A percentile compares a stretch with the other conserved stretches of the same genome.
Evolutionary conservation across 2,113 vertebrate genomes (phyloP).

Genomic region (Danionella cerebrum): DNA sequence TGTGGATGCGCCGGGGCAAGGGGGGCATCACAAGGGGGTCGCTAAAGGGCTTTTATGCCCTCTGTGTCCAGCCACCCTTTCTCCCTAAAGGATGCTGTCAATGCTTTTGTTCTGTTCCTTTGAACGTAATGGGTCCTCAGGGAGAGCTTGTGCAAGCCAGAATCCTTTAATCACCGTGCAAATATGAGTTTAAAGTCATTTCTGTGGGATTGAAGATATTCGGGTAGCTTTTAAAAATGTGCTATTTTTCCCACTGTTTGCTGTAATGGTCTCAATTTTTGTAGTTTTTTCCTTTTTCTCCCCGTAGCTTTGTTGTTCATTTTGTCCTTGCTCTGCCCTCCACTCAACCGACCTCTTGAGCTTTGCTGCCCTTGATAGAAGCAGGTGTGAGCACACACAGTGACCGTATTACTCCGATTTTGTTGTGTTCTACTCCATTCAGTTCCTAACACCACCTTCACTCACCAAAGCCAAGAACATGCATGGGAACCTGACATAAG

Average conservation of each 20-base stretch:
- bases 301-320: not conserved
- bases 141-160: constrained; percentile 11
- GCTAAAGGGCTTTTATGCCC: constrained; percentile 51
- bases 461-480: not conserved
- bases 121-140: constrained; percentile 49
- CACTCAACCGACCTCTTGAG: constrained; percentile 29
- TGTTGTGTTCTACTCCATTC: constrained; percentile 27
- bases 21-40: constrained; percentile 17
- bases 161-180: constrained; percentile 2
- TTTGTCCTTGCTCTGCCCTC: constrained; percentile 6
- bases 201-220: not conserved
- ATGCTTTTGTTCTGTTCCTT: constrained; percentile 57
- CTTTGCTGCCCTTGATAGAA: constrained; percentile 22
- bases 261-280: not conserved
- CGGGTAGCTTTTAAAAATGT: not conserved
- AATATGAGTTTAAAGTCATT: constrained; percentile 1
- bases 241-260: not conserved
- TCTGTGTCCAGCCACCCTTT: constrained; percentile 51
- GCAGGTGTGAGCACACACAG: constrained; percentile 30
- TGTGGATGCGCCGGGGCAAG: constrained; percentile 36
- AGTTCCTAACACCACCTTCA: constrained; percentile 21
- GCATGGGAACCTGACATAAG: constrained; percentile 16
- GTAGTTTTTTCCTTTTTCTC: not conserved
- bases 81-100: constrained; percentile 58
- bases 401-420: constrained; percentile 12